Base-by-base conservation (phyloP, 2,888 invertebrate species). In the Masnerella sp. region DNA sequence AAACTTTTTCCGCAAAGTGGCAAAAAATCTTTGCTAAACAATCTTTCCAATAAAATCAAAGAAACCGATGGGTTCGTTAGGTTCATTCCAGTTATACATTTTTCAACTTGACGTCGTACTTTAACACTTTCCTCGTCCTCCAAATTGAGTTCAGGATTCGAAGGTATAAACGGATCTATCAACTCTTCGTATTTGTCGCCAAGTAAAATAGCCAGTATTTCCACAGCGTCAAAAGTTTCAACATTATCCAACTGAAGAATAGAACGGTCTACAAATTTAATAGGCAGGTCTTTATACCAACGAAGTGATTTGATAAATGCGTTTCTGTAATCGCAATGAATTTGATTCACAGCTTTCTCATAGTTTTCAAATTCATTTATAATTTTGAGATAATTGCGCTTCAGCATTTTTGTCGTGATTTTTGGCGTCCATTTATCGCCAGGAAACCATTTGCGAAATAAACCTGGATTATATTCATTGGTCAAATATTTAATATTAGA, bases 201-300 rank as follows among this genome's bases (percentile, higher is more conserved):
- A 3, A 81, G 34, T 8, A 85, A 59, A 2, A 80, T 52, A 1
- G 78, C 81, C 11, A 84, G 56, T 0, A 79, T 65, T 0, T 75
- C 12, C 0, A 77, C 9, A 1, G 59, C 12, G 0, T 7, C 5
- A 2, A 1, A 4, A 0, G 25, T 12, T 0, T 78, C 69, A 0
- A 73, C 14, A 1, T 77, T 18, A 0, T 20, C 5, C 3, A 70
- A 2, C 9, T 65, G 62, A 2, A 45, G 5, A 0, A 75, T 8
- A 2, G 78, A 78, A 2, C 58, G 40, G 0, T 80, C 34, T 0
- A 25, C 62, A 32, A 85, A 84, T 20, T 68, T 79, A 0, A 83
- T 76, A 2, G 86, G 85, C 9, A 86, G 74, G 1, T 82, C 76
- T 12, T 82, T 78, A 56, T 85, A 80, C 86, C 85, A 86, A 0